Evolutionary conservation across 2,113 vertebrate species (phyloP), one percentile per base, ranked within the genome.

Genomic region (Typhlomys cinereus): DNA sequence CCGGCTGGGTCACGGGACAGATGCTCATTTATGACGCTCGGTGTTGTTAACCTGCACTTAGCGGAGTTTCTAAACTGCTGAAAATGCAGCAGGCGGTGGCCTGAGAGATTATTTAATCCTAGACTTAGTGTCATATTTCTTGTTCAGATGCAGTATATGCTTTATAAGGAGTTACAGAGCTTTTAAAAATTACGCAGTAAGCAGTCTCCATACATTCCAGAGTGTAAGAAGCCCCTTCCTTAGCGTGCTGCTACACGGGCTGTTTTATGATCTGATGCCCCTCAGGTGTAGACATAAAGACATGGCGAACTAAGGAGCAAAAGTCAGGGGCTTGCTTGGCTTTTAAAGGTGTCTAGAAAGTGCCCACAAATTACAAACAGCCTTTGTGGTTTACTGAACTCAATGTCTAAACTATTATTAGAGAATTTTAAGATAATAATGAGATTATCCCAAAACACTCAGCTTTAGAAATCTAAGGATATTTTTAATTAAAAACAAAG

Each of bases 101-200:
- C 82, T 61, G 29, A 96, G 93, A 96, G 94, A 94, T 85, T 87
- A 94, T 91, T 93, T 95, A 96, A 96, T 93, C 93, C 73, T 39
- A 66, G 93, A 80, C 89, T 91, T 90, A 90, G 92, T 88, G 95
- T 94, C 95, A 52, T 91, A 92, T 96, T 96, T 96, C 95, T 96
- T 80, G 70, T 85, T 96, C 94, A 94, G 78, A 91, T 92, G 95
- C 88, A 91, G 67, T 93, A 57, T 71, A 52, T 83, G 83, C 91
- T 96, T 95, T 96, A 95, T 79, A 94, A 93, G 69, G 89, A 95
- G 92, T 92, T 94, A 91, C 29, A 76, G 84, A 89, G 89, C 85
- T 96, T 96, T 96, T 70, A 95, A 94, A 96, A 95, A 92, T 94
- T 74, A 97, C 85, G 89, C 91, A 94, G 94, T 92, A 82, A 94